Evolutionary conservation across 2,888 invertebrate genomes (phyloP).

Genomic region (Nemotelus nigrinus): DNA sequence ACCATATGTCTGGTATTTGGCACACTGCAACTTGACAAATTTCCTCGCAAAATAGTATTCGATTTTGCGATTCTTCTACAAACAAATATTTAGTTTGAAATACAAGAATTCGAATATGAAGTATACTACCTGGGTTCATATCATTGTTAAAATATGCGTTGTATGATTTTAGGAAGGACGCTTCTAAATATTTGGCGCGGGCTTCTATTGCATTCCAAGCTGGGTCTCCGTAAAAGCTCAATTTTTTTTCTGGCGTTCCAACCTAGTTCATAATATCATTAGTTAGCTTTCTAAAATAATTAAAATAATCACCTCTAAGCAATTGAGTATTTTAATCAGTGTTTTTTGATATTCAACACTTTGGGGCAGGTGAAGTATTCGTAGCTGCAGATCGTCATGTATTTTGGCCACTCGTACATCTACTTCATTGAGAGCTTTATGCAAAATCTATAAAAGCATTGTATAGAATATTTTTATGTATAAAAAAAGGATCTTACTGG

Average conservation of each 20-base stretch:
- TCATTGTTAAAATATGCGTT: conserved; percentile 62
- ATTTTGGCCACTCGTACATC: conserved; percentile 87
- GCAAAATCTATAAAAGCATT: conserved; percentile 72
- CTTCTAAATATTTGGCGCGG: conserved; percentile 79
- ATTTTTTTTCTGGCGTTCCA: no score
- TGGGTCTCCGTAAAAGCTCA: conserved; percentile 71
- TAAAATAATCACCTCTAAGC: conserved; percentile 69
- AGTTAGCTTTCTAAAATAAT: neutral
- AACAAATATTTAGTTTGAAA: conserved; percentile 53
- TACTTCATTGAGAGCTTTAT: conserved; percentile 89
- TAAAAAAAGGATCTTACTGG: conserved; percentile 66
- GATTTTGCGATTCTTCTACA: conserved; percentile 67
- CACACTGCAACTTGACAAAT: conserved; percentile 79
- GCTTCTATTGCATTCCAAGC: conserved; percentile 95
- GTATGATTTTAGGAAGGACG: conserved; percentile 62
- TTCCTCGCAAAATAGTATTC: conserved; percentile 82
- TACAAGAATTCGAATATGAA: neutral
- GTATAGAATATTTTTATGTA: conserved; percentile 53
- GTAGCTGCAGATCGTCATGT: conserved; percentile 80
- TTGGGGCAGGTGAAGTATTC: conserved; percentile 89
- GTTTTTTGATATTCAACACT: conserved; percentile 95
- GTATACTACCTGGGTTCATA: conserved; percentile 58
- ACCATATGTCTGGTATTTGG: conserved; percentile 92
- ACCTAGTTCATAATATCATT: no score
- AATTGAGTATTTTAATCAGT: conserved; percentile 83